Percentiles rank a stretch among this genome's conserved stretches.
phyloP scores from a whole-genome alignment of 1,140 invertebrate genomes.

The Drosophila lacteicornis region DNA sequence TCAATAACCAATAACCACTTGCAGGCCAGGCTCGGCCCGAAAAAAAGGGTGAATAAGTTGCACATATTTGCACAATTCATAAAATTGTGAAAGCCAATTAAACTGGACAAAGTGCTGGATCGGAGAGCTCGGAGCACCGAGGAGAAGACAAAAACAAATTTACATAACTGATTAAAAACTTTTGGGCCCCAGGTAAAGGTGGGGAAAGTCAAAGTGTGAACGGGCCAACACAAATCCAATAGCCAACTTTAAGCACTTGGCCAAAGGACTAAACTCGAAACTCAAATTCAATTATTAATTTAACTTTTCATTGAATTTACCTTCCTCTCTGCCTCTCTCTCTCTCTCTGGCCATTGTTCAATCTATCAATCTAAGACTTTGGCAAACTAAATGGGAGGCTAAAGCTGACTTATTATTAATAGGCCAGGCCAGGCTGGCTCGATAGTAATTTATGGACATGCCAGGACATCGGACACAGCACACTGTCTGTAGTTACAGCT shows the following conservation, averaged over 20 bases:
- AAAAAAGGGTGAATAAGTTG: constrained; percentile 7
- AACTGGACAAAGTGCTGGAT: constrained; percentile 7
- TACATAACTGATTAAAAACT: constrained; percentile 82
- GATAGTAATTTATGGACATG: constrained; percentile 18
- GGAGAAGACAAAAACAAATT: constrained; percentile 68
- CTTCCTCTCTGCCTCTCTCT: neutral
- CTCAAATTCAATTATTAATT: constrained; percentile 72
- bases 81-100: constrained; percentile 60
- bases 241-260: constrained; percentile 35
- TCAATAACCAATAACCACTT: constrained; percentile 51
- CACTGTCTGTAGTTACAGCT: neutral
- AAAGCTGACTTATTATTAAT: constrained; percentile 33
- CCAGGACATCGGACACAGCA: neutral
- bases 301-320: constrained; percentile 55
- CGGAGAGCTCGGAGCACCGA: too few species aligned
- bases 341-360: constrained; percentile 28
- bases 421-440: constrained; percentile 2
- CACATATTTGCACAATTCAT: constrained; percentile 52
- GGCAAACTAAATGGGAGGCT: constrained; percentile 12
- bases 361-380: constrained; percentile 38
- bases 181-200: constrained; percentile 34
- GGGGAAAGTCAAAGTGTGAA: constrained; percentile 55
- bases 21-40: constrained; percentile 1
- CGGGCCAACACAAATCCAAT: constrained; percentile 37
- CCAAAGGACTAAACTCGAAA: constrained; percentile 29